A percentile compares a stretch with the other conserved stretches of the same genome.
These are phyloP conservation scores for Subanguina moxae DNA, from an alignment of 1,140 invertebrate genomes.

Conservation along the genomic window DNA sequence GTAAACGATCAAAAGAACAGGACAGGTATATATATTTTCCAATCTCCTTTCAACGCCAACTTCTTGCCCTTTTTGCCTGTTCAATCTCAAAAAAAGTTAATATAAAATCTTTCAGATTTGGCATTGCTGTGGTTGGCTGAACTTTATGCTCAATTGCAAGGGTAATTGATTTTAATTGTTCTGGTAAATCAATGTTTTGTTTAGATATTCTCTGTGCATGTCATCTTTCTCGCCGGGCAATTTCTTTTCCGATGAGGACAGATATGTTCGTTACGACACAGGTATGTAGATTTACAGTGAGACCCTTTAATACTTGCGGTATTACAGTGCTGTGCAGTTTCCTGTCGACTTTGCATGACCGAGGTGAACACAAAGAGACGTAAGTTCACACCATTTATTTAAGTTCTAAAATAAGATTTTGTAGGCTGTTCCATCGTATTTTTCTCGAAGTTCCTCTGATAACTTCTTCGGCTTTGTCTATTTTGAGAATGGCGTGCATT, in stretches of 20 bases:
- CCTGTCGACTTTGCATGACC: slow-evolving; percentile 69
- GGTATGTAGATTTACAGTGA: too few relatives aligned
- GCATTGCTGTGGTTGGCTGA: slow-evolving; percentile 54
- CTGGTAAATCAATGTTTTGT: slow-evolving; percentile 4
- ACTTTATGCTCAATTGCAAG: slow-evolving; percentile 62
- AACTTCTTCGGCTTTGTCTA: slow-evolving; percentile 80
- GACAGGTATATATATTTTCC: not conserved
- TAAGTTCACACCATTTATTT: slow-evolving; percentile 56
- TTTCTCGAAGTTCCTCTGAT: slow-evolving; percentile 84
- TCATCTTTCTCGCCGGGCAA: slow-evolving; percentile 55
- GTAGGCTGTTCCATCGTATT: slow-evolving; percentile 71
- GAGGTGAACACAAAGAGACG: slow-evolving; percentile 68
- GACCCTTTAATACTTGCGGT: too few relatives aligned
- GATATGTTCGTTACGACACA: slow-evolving; percentile 75
- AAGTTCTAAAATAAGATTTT: slow-evolving; percentile 6
- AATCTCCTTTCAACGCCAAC: too few relatives aligned
- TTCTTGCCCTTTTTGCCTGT: too few relatives aligned
- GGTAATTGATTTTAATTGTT: slow-evolving; percentile 68
- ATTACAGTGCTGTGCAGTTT: slow-evolving; percentile 70
- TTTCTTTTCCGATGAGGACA: slow-evolving; percentile 64
- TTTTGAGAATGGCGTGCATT: slow-evolving; percentile 73
- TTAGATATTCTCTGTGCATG: slow-evolving; percentile 18
- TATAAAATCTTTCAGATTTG: slow-evolving; percentile 31
- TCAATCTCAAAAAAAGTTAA: too few relatives aligned
- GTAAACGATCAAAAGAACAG: slow-evolving; percentile 52